phyloP scores from a whole-genome alignment of 2,113 vertebrate species.

The Carassius gibelio region DNA sequence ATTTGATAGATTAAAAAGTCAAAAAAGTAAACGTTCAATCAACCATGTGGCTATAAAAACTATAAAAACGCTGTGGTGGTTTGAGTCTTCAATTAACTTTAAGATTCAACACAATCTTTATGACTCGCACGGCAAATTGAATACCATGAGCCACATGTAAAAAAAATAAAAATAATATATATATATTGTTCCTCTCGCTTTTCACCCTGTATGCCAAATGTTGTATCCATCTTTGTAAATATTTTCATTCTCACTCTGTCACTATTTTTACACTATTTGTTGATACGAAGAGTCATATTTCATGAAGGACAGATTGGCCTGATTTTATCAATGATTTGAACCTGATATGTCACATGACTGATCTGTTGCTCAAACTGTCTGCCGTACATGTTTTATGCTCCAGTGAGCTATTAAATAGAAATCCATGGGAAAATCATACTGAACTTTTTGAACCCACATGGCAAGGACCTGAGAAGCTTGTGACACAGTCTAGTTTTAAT shows the following conservation, averaged over 20 bases:
- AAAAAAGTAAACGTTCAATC: constrained; percentile 14
- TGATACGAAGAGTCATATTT: constrained; percentile 14
- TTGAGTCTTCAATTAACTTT: background rate
- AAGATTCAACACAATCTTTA: constrained; percentile 11
- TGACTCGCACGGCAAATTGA: constrained; percentile 23
- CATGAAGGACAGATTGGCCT: background rate
- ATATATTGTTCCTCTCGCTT: background rate
- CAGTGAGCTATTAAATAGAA: background rate
- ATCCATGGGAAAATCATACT: background rate
- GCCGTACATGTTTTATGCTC: background rate
- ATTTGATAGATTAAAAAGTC: background rate
- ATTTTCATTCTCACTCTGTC: background rate
- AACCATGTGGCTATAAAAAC: constrained; percentile 9
- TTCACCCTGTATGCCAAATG: constrained; percentile 7
- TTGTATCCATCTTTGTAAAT: constrained; percentile 39
- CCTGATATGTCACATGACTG: background rate
- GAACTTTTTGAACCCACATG: background rate
- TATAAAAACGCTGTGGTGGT: background rate
- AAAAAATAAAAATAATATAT: background rate
- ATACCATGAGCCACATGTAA: background rate
- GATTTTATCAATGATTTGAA: background rate
- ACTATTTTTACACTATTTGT: background rate
- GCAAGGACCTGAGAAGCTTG: background rate
- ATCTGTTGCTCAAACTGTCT: background rate
- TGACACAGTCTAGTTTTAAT: background rate